Evolutionary conservation across 2,797 vertebrate genomes (phyloP).

Genomic region (Carduelis carduelis): DNA sequence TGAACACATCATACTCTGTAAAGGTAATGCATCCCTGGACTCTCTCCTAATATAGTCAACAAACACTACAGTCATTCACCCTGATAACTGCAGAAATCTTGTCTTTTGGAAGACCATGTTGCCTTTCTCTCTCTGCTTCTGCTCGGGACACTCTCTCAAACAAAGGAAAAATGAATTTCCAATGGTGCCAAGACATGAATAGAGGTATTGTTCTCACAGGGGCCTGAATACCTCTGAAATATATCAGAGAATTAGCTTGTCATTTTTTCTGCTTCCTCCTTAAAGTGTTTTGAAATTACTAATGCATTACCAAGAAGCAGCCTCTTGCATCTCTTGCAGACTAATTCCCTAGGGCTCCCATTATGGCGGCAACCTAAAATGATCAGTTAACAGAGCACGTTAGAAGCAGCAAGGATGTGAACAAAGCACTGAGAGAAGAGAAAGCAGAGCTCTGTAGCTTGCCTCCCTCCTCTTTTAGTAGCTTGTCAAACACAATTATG

Average conservation of each 20-base stretch:
- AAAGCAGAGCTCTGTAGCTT: not conserved
- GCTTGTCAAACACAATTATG: constrained; percentile 43
- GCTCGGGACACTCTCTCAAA: not conserved
- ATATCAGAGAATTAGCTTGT: constrained; percentile 43
- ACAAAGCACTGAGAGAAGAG: not conserved
- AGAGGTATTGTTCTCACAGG: constrained; percentile 57
- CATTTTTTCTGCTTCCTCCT: constrained; percentile 45
- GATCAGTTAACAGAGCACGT: constrained; percentile 29
- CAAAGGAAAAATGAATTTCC: constrained; percentile 45
- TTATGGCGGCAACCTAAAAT: constrained; percentile 41
- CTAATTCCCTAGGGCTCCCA: constrained; percentile 31
- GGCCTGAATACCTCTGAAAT: constrained; percentile 43
- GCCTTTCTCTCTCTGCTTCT: not conserved
- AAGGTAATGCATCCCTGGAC: not conserved
- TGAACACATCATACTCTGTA: not conserved
- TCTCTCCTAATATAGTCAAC: not conserved
- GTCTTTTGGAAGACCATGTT: not conserved
- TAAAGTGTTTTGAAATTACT: constrained; percentile 66
- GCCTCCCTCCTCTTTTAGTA: constrained; percentile 18
- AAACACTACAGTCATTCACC: not conserved
- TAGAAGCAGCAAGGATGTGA: not conserved
- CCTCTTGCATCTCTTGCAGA: constrained; percentile 48
- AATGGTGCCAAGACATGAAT: constrained; percentile 49
- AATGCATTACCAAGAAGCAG: constrained; percentile 55
- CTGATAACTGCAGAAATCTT: constrained; percentile 25